Evolutionary conservation across 2,888 invertebrate genomes (phyloP).

Genomic region (Troglohyphantes excavatus): DNA sequence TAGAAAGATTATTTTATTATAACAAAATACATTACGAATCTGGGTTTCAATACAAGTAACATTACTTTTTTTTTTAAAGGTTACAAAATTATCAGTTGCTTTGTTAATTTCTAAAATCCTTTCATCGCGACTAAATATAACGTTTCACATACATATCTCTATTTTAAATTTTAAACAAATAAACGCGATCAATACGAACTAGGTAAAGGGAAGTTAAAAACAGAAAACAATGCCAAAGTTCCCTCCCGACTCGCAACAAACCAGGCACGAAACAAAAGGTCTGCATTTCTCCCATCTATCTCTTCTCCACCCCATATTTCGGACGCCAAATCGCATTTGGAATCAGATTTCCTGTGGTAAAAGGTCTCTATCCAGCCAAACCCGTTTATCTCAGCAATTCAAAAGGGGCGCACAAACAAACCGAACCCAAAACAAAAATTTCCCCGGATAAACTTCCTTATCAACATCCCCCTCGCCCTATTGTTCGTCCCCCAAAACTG

Average conservation of each 20-base stretch:
- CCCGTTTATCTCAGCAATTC: slow-evolving; percentile 37
- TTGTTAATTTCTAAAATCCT: too few species aligned
- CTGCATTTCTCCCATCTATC: background rate
- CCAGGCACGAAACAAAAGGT: background rate
- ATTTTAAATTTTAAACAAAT: too few species aligned
- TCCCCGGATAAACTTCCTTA: slow-evolving; percentile 40
- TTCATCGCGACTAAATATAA: too few species aligned
- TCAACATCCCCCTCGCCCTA: slow-evolving; percentile 46
- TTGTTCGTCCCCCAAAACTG: slow-evolving; percentile 31
- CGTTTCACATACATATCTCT: too few species aligned
- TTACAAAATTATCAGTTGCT: too few species aligned
- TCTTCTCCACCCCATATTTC: background rate
- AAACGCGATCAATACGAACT: background rate
- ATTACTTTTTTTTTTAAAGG: too few species aligned
- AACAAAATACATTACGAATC: too few species aligned
- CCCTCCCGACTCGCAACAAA: slow-evolving; percentile 4
- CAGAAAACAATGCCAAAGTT: background rate
- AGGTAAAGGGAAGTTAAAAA: background rate
- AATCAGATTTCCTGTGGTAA: slow-evolving; percentile 65
- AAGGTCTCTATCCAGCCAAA: background rate
- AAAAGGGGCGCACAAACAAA: background rate
- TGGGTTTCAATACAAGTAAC: too few species aligned
- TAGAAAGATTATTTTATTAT: too few species aligned
- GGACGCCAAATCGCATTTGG: background rate
- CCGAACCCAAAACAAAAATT: slow-evolving; percentile 31